Conservation (phyloP, 2,888 invertebrate species). For the Heliconius erato region DNA sequence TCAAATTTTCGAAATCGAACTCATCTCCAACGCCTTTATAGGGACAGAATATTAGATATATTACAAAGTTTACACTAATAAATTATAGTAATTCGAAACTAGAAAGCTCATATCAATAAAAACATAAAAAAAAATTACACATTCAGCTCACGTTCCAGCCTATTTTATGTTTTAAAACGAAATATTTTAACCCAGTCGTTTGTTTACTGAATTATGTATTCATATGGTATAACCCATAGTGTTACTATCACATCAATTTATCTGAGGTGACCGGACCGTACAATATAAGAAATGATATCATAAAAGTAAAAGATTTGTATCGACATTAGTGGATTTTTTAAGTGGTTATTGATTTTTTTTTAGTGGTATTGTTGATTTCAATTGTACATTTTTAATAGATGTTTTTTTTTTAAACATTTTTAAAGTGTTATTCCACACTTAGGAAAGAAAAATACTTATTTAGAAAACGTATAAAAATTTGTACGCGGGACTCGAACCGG, state of each 20-base stretch:
- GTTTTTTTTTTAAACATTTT: too few species aligned
- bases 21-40: background rate
- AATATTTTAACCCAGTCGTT: conserved; percentile 48
- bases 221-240: conserved; percentile 54
- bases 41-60: background rate
- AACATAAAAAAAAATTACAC: background rate
- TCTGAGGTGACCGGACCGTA: conserved; percentile 53
- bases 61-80: background rate
- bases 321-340: conserved; percentile 22
- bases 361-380: background rate
- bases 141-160: conserved; percentile 44
- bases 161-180: conserved; percentile 45
- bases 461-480: too few species aligned
- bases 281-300: conserved; percentile 55
- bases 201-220: conserved; percentile 56
- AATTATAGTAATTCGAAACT: background rate
- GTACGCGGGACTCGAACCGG: too few species aligned
- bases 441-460: too few species aligned
- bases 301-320: conserved; percentile 51
- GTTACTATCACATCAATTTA: conserved; percentile 61
- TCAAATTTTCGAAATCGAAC: background rate
- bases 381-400: background rate
- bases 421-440: too few species aligned
- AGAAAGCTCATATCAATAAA: background rate
- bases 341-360: conserved; percentile 3